Percentiles rank a stretch among this genome's conserved stretches.
Evolutionary conservation across 2,797 vertebrate species (phyloP).

Genomic region (Tokudaia tokunoshimensis): DNA sequence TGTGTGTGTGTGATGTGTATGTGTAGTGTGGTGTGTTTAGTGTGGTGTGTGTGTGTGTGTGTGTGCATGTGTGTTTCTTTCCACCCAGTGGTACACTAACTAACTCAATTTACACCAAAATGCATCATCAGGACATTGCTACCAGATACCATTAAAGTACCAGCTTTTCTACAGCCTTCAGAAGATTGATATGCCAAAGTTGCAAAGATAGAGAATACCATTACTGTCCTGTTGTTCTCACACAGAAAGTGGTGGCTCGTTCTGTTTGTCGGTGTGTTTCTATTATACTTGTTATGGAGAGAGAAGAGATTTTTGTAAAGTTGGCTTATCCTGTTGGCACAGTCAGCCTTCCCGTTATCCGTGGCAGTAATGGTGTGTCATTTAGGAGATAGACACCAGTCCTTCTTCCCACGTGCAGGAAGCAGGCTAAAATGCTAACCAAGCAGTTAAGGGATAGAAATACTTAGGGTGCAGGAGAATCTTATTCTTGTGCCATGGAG

Average conservation of each 20-base stretch:
- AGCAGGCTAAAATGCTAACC: background rate
- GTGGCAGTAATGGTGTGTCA: background rate
- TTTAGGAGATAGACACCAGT: conserved; percentile 13
- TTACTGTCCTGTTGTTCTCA: background rate
- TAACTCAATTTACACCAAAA: conserved; percentile 46
- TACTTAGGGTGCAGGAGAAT: background rate
- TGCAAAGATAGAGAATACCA: background rate
- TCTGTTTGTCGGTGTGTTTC: conserved; percentile 6
- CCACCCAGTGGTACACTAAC: conserved; percentile 15
- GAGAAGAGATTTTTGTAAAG: background rate
- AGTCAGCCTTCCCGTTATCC: background rate
- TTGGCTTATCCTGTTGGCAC: background rate
- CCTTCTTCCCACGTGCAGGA: background rate
- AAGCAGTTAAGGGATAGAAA: background rate
- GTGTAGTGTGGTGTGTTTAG: too few relatives aligned
- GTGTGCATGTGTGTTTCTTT: background rate
- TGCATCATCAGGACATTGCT: background rate
- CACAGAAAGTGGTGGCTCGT: background rate
- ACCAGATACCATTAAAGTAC: conserved; percentile 9
- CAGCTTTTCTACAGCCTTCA: background rate
- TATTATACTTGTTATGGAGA: background rate
- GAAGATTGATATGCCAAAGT: conserved; percentile 45
- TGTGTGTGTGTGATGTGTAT: too few relatives aligned
- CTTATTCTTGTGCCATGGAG: background rate
- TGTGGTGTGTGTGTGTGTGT: background rate